Conservation (phyloP, 2,797 vertebrate species). For the Rhinogobio ventralis region DNA sequence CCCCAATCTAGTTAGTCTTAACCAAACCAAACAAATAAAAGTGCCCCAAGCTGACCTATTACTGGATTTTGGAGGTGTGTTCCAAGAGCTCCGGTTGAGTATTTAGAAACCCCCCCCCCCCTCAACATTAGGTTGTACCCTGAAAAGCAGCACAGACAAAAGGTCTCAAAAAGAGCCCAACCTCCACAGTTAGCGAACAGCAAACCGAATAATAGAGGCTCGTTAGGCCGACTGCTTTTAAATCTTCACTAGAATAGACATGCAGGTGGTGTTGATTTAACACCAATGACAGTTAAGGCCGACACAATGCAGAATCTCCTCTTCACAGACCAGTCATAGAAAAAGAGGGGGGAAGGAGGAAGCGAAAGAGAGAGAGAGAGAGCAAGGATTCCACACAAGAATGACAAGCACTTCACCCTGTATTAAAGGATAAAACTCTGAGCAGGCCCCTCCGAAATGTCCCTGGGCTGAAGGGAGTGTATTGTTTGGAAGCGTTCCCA, state of each 20-base stretch:
- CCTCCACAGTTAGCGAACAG: constrained; percentile 34
- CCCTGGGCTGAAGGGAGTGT: constrained; percentile 50
- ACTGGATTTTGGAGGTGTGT: constrained; percentile 6
- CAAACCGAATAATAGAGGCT: constrained; percentile 14
- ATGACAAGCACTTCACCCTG: constrained; percentile 52
- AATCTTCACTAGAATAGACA: constrained; percentile 43
- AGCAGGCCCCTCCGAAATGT: constrained; percentile 32
- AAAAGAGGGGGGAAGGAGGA: constrained; percentile 17
- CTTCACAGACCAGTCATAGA: constrained; percentile 40
- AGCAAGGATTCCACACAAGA: constrained; percentile 35
- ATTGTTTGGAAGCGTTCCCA: constrained; percentile 59
- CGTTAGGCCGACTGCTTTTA: constrained; percentile 31
- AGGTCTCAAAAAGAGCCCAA: constrained; percentile 35
- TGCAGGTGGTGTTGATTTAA: constrained; percentile 54
- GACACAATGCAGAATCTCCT: constrained; percentile 33
- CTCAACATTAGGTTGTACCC: not conserved
- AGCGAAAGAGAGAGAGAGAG: constrained; percentile 9
- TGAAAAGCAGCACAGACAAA: constrained; percentile 37
- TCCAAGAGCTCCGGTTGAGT: constrained; percentile 20
- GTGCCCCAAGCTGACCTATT: constrained; percentile 14
- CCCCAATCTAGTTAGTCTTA: constrained; percentile 1
- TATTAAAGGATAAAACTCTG: constrained; percentile 44
- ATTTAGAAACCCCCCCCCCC: constrained; percentile 8
- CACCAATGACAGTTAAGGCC: constrained; percentile 42
- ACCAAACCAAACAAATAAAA: constrained; percentile 25